Evolutionary conservation across 1,140 invertebrate genomes (phyloP).

Genomic region (Eulimnadia texana): DNA sequence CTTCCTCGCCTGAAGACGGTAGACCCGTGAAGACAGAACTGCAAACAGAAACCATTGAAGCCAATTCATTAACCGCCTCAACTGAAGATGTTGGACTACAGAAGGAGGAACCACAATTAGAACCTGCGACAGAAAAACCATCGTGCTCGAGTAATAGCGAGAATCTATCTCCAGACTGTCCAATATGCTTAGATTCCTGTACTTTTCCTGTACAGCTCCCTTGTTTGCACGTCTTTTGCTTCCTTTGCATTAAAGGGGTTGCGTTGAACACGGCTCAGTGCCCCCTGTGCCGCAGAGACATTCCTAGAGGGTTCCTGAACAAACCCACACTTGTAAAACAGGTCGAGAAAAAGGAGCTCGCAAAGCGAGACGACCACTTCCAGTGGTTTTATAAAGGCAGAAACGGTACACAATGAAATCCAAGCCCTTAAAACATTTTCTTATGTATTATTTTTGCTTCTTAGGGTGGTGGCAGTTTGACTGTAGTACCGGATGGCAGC

Average conservation of each 20-base stretch:
- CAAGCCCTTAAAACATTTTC: neutral
- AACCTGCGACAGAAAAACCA: neutral
- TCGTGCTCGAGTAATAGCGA: neutral
- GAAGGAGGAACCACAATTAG: neutral
- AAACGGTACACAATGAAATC: neutral
- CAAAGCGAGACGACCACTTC: neutral
- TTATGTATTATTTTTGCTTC: neutral
- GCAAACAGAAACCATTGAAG: too few relatives aligned
- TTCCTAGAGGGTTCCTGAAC: neutral
- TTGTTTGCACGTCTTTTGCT: neutral
- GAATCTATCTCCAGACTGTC: neutral
- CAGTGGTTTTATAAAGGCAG: neutral
- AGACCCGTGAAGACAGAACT: too few relatives aligned
- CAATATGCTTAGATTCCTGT: neutral
- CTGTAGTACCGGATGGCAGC: neutral
- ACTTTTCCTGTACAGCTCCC: neutral
- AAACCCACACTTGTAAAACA: neutral
- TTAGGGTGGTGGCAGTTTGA: neutral
- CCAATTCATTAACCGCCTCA: too few relatives aligned
- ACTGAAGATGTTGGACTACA: too few relatives aligned
- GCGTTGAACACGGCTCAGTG: neutral
- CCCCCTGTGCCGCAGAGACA: neutral
- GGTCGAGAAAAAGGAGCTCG: neutral
- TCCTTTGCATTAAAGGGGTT: neutral
- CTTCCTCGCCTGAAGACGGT: too few relatives aligned